Evolutionary conservation across 2,888 invertebrate genomes (phyloP).

Genomic region (Stenodera caucasica): DNA sequence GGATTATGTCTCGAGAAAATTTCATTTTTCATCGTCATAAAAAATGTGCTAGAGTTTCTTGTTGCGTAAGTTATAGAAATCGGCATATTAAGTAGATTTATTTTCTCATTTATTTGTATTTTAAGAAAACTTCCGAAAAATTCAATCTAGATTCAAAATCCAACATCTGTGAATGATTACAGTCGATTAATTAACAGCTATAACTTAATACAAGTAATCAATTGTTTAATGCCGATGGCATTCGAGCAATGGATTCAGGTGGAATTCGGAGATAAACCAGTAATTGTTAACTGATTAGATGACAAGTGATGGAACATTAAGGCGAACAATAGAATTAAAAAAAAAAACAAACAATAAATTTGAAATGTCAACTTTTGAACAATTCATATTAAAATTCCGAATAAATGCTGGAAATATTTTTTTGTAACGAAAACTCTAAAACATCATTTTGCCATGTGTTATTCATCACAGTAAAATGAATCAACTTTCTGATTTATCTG

Average conservation of each 20-base stretch:
- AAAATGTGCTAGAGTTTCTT: neutral
- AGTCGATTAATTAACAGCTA: neutral
- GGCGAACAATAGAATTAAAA: too few relatives aligned
- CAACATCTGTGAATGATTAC: neutral
- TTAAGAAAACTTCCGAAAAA: neutral
- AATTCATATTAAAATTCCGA: too few relatives aligned
- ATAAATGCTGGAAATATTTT: too few relatives aligned
- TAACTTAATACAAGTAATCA: neutral
- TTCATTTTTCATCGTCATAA: neutral
- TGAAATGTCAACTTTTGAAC: too few relatives aligned
- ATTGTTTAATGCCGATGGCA: neutral
- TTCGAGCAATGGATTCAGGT: neutral
- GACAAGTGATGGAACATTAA: neutral
- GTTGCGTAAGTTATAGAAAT: neutral
- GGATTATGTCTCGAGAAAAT: slow-evolving; percentile 3
- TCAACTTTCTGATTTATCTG: neutral
- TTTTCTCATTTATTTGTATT: neutral
- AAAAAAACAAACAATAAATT: too few relatives aligned
- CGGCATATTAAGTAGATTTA: neutral
- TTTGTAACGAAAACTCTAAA: too few relatives aligned
- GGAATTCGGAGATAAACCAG: neutral
- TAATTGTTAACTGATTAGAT: neutral
- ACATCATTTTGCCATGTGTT: too few relatives aligned
- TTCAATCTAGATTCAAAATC: neutral
- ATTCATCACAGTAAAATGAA: neutral